Percentiles rank a stretch among this genome's conserved stretches.
phyloP scores from a whole-genome alignment of 1,140 invertebrate species.

The Acromyrmex echinatior region DNA sequence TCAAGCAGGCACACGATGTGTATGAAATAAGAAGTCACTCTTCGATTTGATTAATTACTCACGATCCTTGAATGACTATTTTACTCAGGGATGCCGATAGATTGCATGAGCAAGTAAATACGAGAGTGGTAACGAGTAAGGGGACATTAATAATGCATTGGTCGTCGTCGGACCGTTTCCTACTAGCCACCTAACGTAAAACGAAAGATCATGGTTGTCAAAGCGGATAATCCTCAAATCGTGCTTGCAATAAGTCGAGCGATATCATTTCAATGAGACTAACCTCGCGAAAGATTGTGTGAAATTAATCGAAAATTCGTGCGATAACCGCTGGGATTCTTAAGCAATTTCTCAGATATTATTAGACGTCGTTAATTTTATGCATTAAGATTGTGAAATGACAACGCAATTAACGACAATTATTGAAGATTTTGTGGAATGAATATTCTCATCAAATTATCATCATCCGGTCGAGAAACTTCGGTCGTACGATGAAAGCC shows the following conservation, averaged over 20 bases:
- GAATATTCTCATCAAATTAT: slow-evolving; percentile 5
- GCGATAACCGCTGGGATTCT: background rate
- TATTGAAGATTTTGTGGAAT: background rate
- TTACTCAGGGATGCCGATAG: slow-evolving; percentile 72
- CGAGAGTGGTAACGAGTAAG: slow-evolving; percentile 77
- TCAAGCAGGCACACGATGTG: background rate
- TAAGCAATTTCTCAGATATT: background rate
- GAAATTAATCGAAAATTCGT: background rate
- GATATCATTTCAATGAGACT: slow-evolving; percentile 21
- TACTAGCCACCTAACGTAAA: slow-evolving; percentile 76
- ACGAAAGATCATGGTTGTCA: slow-evolving; percentile 69
- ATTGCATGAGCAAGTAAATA: slow-evolving; percentile 77
- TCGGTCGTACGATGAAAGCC: background rate
- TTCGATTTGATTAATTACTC: slow-evolving; percentile 59
- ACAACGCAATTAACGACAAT: slow-evolving; percentile 1
- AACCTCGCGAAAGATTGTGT: background rate
- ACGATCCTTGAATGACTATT: slow-evolving; percentile 42
- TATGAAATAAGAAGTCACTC: slow-evolving; percentile 20
- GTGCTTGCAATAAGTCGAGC: background rate
- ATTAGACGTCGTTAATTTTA: background rate
- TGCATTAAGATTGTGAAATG: background rate
- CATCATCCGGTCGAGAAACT: background rate
- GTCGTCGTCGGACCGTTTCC: slow-evolving; percentile 78
- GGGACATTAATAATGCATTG: slow-evolving; percentile 82
- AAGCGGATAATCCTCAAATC: slow-evolving; percentile 46